These are phyloP conservation scores for Drosophila peninsularis DNA, from an alignment of 2,888 invertebrate species.

Conservation along the genomic window DNA sequence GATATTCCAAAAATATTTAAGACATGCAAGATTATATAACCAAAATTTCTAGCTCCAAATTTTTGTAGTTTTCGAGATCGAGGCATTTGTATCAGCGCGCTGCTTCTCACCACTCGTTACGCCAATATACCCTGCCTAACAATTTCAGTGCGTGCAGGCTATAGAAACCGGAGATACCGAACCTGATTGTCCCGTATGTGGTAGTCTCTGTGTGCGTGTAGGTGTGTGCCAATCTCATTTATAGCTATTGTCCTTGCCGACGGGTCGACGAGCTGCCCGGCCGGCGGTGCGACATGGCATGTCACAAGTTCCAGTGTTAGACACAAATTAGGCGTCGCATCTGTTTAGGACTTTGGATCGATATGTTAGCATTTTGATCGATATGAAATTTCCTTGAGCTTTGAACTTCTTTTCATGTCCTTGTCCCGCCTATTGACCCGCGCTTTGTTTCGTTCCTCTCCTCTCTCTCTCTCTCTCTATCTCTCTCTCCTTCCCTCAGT, in stretches of 20 bases:
- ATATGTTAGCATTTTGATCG: conserved; percentile 56
- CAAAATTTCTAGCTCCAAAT: background rate
- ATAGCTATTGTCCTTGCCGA: conserved; percentile 45
- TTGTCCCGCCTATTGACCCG: conserved; percentile 60
- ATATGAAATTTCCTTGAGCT: conserved; percentile 69
- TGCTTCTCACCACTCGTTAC: background rate
- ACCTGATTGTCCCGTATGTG: conserved; percentile 17
- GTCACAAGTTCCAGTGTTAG: conserved; percentile 48
- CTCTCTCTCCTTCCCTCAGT: background rate
- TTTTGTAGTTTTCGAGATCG: background rate
- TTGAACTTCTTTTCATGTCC: conserved; percentile 71
- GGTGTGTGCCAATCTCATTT: conserved; percentile 50
- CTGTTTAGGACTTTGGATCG: conserved; percentile 61
- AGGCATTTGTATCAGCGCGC: no score
- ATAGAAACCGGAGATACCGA: conserved; percentile 12
- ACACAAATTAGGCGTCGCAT: conserved; percentile 69
- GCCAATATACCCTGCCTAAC: background rate
- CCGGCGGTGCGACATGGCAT: conserved; percentile 57
- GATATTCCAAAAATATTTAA: background rate
- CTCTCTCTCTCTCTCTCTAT: no score
- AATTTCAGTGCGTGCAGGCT: background rate
- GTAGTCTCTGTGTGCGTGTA: background rate
- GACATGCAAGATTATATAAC: background rate
- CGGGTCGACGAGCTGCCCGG: conserved; percentile 35
- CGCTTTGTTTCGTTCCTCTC: background rate